Conservation (phyloP, 2,888 invertebrate species). For the Nudaria mundana region DNA sequence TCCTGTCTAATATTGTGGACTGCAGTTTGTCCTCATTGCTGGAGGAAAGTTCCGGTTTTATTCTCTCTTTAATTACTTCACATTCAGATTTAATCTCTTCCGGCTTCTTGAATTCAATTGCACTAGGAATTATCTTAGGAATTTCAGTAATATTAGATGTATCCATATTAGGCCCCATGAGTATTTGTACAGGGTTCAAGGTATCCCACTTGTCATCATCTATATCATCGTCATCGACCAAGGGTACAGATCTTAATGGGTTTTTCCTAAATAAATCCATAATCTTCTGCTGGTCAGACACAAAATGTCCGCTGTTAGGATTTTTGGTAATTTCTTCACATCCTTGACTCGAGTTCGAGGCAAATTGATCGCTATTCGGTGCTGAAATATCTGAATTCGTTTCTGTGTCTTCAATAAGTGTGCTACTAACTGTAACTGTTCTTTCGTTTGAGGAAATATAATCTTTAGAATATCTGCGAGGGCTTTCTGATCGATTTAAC, state of each 20-base stretch:
- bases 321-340: not conserved
- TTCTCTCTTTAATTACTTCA: not conserved
- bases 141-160: not conserved
- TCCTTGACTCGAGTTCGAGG: not conserved
- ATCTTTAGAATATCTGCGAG: not conserved
- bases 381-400: not conserved
- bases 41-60: not conserved
- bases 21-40: not conserved
- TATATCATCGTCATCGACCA: conserved; percentile 46
- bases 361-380: not conserved
- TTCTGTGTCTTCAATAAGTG: not conserved
- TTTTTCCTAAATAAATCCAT: conserved; percentile 22
- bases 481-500: not conserved
- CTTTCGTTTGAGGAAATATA: not conserved
- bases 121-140: not conserved
- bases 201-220: conserved; percentile 47
- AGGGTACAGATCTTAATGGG: conserved; percentile 50
- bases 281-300: not conserved
- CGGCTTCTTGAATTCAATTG: not conserved
- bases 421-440: not conserved
- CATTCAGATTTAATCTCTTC: not conserved
- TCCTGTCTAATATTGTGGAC: not conserved
- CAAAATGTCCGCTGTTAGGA: no score
- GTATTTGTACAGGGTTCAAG: conserved; percentile 33
- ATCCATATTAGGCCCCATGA: not conserved